A percentile compares a stretch with the other conserved stretches of the same genome.
These are phyloP conservation scores for Toxotes chatareus DNA, from an alignment of 2,113 vertebrate genomes.

Conservation along the genomic window DNA sequence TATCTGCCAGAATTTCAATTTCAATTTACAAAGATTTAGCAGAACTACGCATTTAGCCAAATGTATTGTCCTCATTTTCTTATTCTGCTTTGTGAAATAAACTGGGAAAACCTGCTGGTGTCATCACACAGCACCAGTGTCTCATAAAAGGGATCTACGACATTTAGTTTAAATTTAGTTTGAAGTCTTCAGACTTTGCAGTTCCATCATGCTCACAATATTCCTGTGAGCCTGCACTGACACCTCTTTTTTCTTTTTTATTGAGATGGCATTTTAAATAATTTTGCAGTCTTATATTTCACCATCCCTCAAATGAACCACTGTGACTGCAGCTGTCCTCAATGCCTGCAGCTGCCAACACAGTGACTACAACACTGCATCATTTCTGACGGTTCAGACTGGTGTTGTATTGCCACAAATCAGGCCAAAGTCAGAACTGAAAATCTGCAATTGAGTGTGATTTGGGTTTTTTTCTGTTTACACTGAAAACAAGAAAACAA, in stretches of 20 bases:
- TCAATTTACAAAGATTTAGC: neutral
- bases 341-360: neutral
- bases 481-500: neutral
- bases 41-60: too few species aligned
- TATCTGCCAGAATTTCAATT: neutral
- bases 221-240: neutral
- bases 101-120: too few species aligned
- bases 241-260: neutral
- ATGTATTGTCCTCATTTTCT: too few species aligned
- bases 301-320: neutral
- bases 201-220: neutral
- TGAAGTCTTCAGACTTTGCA: neutral
- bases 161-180: neutral
- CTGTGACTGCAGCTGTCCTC: neutral
- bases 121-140: neutral
- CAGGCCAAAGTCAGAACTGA: neutral
- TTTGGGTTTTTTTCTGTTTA: too few species aligned
- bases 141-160: neutral
- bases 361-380: neutral
- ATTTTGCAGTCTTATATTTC: neutral
- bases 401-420: too few species aligned
- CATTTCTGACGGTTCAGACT: neutral
- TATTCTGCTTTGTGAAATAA: too few species aligned
- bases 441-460: neutral
- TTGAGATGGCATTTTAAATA: neutral